These are phyloP conservation scores for Periophthalmus magnuspinnatus DNA, from an alignment of 2,797 vertebrate genomes.

Conservation along the genomic window DNA sequence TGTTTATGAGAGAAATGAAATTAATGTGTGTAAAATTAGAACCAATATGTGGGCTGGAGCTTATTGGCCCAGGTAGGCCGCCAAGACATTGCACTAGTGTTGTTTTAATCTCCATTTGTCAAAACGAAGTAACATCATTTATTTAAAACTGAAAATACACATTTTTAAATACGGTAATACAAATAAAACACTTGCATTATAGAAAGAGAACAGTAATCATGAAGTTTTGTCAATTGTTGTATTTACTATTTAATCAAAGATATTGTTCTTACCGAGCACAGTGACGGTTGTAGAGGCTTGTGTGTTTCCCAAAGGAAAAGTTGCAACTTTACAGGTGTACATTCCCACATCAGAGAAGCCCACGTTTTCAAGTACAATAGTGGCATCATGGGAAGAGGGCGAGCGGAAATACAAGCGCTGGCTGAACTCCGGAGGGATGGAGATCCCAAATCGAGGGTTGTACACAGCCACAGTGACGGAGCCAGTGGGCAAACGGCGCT, in stretches of 20 bases:
- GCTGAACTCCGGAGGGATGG: conserved; percentile 86
- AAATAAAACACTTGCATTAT: background rate
- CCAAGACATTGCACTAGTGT: no score
- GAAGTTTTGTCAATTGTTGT: no score
- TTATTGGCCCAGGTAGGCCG: no score
- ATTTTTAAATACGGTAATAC: no score
- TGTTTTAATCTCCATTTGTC: no score
- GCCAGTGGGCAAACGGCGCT: conserved; percentile 85
- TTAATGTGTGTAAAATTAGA: no score
- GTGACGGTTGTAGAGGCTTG: conserved; percentile 89
- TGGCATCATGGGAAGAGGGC: conserved; percentile 88
- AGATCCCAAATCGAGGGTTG: conserved; percentile 91
- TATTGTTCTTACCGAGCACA: conserved; percentile 85
- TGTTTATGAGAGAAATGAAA: no score
- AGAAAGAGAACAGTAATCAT: no score
- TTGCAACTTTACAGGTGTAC: conserved; percentile 95
- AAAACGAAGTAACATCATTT: no score
- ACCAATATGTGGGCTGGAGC: no score
- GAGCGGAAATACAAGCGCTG: conserved; percentile 89
- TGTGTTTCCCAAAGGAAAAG: conserved; percentile 94
- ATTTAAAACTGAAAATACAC: no score
- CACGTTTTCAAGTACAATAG: conserved; percentile 88
- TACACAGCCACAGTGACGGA: conserved; percentile 91
- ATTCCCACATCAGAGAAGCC: conserved; percentile 91
- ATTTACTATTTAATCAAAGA: background rate